These are phyloP conservation scores for Graptemys geographica DNA, from an alignment of 2,797 vertebrate genomes.

Conservation along the genomic window DNA sequence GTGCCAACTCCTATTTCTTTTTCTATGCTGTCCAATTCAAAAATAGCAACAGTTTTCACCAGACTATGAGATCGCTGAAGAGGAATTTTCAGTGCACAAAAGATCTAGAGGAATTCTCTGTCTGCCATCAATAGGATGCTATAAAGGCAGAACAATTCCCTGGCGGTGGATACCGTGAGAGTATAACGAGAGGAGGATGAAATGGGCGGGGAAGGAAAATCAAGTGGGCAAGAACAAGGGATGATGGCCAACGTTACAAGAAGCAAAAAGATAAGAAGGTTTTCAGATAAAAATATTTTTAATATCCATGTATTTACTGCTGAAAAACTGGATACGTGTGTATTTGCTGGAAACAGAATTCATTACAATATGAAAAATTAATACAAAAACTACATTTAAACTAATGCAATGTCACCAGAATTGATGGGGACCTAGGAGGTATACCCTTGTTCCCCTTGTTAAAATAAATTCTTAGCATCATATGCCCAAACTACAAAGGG, in stretches of 20 bases:
- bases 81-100: neutral
- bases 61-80: constrained; percentile 23
- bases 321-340: constrained; percentile 42
- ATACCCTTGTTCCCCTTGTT: constrained; percentile 60
- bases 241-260: constrained; percentile 21
- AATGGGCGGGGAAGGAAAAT: neutral
- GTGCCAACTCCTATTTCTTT: neutral
- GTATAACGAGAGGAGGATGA: neutral
- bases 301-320: constrained; percentile 44
- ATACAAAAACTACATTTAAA: constrained; percentile 68
- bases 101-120: neutral
- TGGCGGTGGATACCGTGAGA: neutral
- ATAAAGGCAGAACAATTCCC: constrained; percentile 2
- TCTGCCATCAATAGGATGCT: neutral
- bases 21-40: neutral
- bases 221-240: neutral
- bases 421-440: constrained; percentile 58
- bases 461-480: constrained; percentile 66
- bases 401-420: constrained; percentile 65
- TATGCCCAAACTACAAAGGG: constrained; percentile 62
- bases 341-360: constrained; percentile 64
- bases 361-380: constrained; percentile 71
- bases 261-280: neutral
- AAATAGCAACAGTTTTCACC: constrained; percentile 6
- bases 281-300: constrained; percentile 42